Percentiles rank a stretch among this genome's conserved stretches.
Evolutionary conservation across 2,797 vertebrate species (phyloP).

Genomic region (Orestias chungarensis): DNA sequence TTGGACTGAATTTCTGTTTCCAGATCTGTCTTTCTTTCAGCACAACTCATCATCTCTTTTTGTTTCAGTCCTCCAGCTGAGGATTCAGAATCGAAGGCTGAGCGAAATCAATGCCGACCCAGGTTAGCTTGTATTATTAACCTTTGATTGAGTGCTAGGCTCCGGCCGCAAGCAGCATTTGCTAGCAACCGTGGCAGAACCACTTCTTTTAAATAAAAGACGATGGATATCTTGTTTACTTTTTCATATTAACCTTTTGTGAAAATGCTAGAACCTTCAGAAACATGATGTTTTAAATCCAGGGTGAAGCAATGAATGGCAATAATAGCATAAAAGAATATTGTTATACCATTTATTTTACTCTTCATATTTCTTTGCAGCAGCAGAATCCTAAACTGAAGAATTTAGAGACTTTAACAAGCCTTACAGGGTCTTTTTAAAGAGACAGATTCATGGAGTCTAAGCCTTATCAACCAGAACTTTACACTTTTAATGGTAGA

Average conservation of each 20-base stretch:
- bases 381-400: neutral
- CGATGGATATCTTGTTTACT: conserved; percentile 13
- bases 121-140: conserved; percentile 72
- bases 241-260: conserved; percentile 8
- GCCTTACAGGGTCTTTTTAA: neutral
- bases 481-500: neutral
- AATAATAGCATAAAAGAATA: neutral
- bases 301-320: neutral
- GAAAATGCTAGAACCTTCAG: neutral
- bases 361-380: neutral
- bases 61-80: conserved; percentile 85
- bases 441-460: neutral
- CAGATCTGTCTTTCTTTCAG: neutral
- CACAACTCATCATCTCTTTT: conserved; percentile 31
- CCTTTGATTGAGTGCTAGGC: conserved; percentile 44
- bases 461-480: neutral
- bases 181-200: conserved; percentile 41
- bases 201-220: conserved; percentile 30
- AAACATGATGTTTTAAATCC: neutral
- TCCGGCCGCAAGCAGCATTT: conserved; percentile 34
- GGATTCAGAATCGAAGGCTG: conserved; percentile 88
- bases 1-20: conserved; percentile 11
- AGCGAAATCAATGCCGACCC: conserved; percentile 82
- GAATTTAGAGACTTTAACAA: neutral
- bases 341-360: neutral